Conservation (phyloP, 1,140 invertebrate species). For the Phortica variegata region DNA sequence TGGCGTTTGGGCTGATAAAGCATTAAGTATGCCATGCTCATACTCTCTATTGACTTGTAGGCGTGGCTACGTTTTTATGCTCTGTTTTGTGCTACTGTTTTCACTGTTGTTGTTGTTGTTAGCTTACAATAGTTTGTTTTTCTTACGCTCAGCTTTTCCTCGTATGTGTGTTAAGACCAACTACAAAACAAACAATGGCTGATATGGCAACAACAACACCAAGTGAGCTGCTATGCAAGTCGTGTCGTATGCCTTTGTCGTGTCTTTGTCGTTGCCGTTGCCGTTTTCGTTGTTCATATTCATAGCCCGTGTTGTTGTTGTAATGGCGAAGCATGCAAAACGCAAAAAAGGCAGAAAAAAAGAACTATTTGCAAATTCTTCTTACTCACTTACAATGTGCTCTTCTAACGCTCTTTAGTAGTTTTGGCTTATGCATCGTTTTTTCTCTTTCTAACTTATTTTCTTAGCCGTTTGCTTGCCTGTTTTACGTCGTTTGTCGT, state of each 20-base stretch:
- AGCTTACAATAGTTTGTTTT: conserved; percentile 25
- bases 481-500: background rate
- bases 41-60: no score
- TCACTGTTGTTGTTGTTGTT: conserved; percentile 14
- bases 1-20: no score
- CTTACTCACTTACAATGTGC: conserved; percentile 37
- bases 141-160: conserved; percentile 41
- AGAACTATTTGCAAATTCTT: conserved; percentile 45
- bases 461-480: background rate
- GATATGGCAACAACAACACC: conserved; percentile 14
- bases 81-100: conserved; percentile 11
- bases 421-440: conserved; percentile 12
- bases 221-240: conserved; percentile 25
- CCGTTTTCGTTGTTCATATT: no score
- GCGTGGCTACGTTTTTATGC: conserved; percentile 32
- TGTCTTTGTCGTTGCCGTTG: no score
- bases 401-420: no score
- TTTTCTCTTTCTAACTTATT: conserved; percentile 25
- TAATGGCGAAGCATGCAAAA: conserved; percentile 12
- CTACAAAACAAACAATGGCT: conserved; percentile 9
- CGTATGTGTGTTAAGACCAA: conserved; percentile 33
- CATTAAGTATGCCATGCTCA: no score
- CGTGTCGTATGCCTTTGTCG: background rate
- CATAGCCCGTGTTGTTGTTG: no score
- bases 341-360: conserved; percentile 24